phyloP scores from a whole-genome alignment of 1,140 invertebrate species.

The Copidosoma floridanum region DNA sequence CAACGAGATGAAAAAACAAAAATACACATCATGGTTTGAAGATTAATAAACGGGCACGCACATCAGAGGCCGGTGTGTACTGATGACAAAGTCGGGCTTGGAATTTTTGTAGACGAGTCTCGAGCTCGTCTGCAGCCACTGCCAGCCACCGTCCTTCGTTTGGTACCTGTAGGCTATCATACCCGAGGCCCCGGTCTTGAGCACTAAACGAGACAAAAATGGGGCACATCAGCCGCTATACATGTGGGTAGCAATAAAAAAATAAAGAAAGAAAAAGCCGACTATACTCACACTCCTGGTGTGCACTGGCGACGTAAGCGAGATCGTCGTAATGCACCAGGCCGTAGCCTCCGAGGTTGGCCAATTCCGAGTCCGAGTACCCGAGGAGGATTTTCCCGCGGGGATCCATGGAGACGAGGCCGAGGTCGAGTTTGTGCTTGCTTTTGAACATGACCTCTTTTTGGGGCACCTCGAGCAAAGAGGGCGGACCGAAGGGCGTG shows the following conservation, averaged over 20 bases:
- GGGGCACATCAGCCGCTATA: neutral
- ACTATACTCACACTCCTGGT: conserved; percentile 90
- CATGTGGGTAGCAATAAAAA: neutral
- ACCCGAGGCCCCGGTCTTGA: conserved; percentile 97
- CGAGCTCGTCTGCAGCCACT: conserved; percentile 97
- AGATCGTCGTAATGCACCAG: conserved; percentile 96
- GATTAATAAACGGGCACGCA: conserved; percentile 58
- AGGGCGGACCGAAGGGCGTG: conserved; percentile 96
- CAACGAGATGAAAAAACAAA: too few relatives aligned
- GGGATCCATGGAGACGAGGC: conserved; percentile 95
- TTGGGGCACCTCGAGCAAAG: conserved; percentile 82
- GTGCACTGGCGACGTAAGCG: conserved; percentile 95
- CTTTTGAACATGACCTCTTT: conserved; percentile 99
- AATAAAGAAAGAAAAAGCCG: neutral
- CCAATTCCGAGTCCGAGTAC: conserved; percentile 88
- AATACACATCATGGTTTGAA: too few relatives aligned
- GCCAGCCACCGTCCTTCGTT: conserved; percentile 91
- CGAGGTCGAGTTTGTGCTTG: conserved; percentile 96
- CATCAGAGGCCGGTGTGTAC: conserved; percentile 96
- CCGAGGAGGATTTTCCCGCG: conserved; percentile 93
- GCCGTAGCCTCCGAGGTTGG: conserved; percentile 93
- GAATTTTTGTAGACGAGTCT: conserved; percentile 98
- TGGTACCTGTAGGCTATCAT: conserved; percentile 97
- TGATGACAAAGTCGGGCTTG: conserved; percentile 98
- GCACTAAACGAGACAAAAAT: conserved; percentile 63